These are phyloP conservation scores for Patiria miniata DNA, from an alignment of 35 echinoderm and acorn worm genomes.

Conservation along the genomic window DNA sequence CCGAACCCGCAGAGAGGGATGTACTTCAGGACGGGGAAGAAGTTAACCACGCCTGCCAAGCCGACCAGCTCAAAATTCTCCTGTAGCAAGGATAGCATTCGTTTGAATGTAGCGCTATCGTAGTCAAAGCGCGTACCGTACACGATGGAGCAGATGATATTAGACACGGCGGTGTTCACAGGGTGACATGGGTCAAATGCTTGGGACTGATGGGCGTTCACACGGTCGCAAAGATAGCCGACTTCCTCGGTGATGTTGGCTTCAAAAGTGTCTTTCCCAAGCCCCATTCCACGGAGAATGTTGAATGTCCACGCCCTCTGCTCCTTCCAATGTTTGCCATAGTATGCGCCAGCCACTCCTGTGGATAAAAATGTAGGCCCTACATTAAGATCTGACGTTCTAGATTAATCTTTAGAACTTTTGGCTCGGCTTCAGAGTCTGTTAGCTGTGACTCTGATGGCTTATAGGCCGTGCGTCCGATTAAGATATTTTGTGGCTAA, in stretches of 20 bases:
- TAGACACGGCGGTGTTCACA: slow-evolving; percentile 30
- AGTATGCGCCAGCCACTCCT: slow-evolving; percentile 31
- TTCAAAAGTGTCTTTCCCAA: slow-evolving; percentile 31
- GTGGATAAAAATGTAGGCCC: too few relatives aligned
- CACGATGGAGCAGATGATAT: slow-evolving; percentile 34
- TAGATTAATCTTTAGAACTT: too few relatives aligned
- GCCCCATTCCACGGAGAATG: slow-evolving; percentile 38
- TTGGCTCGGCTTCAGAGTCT: too few relatives aligned
- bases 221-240: neutral
- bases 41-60: neutral
- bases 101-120: slow-evolving; percentile 6
- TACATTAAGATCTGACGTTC: too few relatives aligned
- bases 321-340: slow-evolving; percentile 29
- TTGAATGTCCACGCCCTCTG: slow-evolving; percentile 36
- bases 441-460: too few relatives aligned
- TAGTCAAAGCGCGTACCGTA: slow-evolving; percentile 46
- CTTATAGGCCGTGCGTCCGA: too few relatives aligned
- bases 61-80: neutral
- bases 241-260: slow-evolving; percentile 34
- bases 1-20: neutral
- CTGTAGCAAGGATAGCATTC: neutral
- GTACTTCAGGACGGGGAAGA: slow-evolving; percentile 38
- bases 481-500: too few relatives aligned
- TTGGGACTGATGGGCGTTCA: neutral
- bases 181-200: slow-evolving; percentile 34